A percentile compares a stretch with the other conserved stretches of the same genome.
phyloP scores from a whole-genome alignment of 1,140 invertebrate genomes.

The Wiebesia pumilae region DNA sequence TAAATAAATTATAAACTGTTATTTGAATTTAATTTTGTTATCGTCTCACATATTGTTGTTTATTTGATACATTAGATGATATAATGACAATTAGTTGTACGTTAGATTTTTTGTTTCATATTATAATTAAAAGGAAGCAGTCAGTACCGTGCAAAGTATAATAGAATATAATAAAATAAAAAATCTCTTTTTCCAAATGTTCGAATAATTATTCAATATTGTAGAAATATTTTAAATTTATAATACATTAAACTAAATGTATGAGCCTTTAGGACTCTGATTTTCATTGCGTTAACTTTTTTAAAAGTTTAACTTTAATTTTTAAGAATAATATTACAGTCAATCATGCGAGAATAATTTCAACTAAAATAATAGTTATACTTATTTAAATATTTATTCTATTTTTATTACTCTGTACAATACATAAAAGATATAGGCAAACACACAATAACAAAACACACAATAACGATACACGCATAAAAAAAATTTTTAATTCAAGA shows the following conservation, averaged over 20 bases:
- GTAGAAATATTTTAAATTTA: background rate
- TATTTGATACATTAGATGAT: background rate
- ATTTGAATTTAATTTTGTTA: slow-evolving; percentile 42
- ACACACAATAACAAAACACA: slow-evolving; percentile 4
- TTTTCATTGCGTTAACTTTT: background rate
- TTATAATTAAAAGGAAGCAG: no score
- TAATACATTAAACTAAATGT: background rate
- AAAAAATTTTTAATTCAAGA: slow-evolving; percentile 44
- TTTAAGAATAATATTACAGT: background rate
- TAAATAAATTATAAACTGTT: slow-evolving; percentile 60
- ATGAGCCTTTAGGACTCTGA: no score
- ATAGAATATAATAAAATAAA: background rate
- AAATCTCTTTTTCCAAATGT: background rate
- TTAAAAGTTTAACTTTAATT: no score
- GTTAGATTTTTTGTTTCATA: no score
- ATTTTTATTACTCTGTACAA: slow-evolving; percentile 3
- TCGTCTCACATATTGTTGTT: background rate
- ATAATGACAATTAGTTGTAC: no score
- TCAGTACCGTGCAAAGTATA: background rate
- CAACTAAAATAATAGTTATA: background rate
- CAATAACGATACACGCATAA: background rate
- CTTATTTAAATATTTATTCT: slow-evolving; percentile 1
- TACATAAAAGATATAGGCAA: background rate
- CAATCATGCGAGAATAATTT: slow-evolving; percentile 39
- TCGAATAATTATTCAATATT: background rate